Evolutionary conservation across 2,888 invertebrate genomes (phyloP).

Genomic region (Ormyrus thymus): DNA sequence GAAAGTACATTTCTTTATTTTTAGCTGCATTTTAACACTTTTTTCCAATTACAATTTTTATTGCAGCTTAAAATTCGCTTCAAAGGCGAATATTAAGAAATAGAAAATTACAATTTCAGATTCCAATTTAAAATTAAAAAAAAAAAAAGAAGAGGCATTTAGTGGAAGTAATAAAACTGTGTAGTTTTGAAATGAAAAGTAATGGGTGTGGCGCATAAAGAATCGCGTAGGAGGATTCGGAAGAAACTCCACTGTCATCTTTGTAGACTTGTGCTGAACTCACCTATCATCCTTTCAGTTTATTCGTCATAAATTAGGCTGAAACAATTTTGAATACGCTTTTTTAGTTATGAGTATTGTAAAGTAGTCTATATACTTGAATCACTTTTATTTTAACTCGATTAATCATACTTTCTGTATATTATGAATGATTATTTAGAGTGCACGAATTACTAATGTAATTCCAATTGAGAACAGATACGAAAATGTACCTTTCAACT

Average conservation of each 20-base stretch:
- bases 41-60: no score
- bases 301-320: constrained; percentile 33
- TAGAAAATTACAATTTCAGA: neutral
- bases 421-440: no score
- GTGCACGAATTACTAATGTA: no score
- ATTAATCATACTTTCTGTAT: no score
- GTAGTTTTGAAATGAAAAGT: constrained; percentile 40
- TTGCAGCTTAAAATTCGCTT: no score
- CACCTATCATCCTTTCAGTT: constrained; percentile 21
- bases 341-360: neutral
- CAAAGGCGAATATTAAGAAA: no score
- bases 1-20: neutral
- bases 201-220: constrained; percentile 42
- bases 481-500: no score
- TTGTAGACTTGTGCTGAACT: constrained; percentile 19
- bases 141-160: neutral
- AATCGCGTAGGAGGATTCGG: constrained; percentile 48
- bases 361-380: no score
- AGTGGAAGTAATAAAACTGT: constrained; percentile 19
- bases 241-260: constrained; percentile 51
- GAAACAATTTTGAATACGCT: constrained; percentile 15
- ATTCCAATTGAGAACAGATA: no score
- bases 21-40: no score
- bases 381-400: no score
- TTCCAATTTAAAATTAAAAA: neutral